Evolutionary conservation across 2,888 invertebrate genomes (phyloP), one percentile per base, ranked within the genome.

Genomic region (Anthrax anthrax): DNA sequence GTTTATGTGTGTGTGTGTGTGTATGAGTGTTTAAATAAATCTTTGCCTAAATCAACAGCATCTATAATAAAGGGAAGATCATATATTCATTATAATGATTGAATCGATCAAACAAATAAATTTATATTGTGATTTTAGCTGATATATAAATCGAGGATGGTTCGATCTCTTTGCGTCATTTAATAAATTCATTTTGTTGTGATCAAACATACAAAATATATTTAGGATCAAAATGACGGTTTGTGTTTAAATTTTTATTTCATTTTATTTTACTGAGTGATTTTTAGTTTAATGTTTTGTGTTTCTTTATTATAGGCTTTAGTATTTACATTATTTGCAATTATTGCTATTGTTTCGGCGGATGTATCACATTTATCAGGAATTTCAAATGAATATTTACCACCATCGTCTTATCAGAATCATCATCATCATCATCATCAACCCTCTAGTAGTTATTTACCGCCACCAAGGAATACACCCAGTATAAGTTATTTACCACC

Each of bases 321-420:
- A 5, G 8, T 47, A 3, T 13, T 44, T 12, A 43, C 32, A 23
- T 14, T 40, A 17, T 14, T 44, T 27, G n/a, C 40, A 12, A n/a
- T 39, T n/a, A 6, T 44, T 41, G 23, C 17, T 3, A 17, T 37
- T 39, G 47, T 32, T 2, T 19, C 43, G 14, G 44, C 43, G 17
- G 47, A 47, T 37, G 47, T 47, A 12, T 47, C 47, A 9, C 47
- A 47, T 36, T 37, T 47, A 37, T 5, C 16, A 17, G 40, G 43
- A 39, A 16, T 27, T 4, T 43, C 43, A 2, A 47, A 44, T 36
- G 40, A 47, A 37, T 47, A 47, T 27, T 37, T 47, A n/a, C 47
- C 47, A 18, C 47, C 47, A 18, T 32, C 42, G 10, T 38, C 16
- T 27, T 32, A 37, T 32, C 23, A 27, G 13, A 14, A 37, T 9